Evolutionary conservation across 2,888 invertebrate genomes (phyloP).

Genomic region (Microplitis manilae): DNA sequence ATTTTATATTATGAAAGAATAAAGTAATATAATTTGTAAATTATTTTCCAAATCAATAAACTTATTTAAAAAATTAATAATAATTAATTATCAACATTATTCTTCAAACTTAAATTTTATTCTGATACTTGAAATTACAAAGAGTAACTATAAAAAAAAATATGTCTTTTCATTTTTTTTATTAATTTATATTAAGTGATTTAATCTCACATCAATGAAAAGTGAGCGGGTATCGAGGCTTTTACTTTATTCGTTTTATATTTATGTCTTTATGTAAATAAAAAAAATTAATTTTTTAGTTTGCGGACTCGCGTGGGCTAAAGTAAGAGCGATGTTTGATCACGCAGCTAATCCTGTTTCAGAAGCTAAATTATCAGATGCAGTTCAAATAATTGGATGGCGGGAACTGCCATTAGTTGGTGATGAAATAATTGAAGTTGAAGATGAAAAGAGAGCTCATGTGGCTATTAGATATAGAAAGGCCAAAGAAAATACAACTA

Average conservation of each 20-base stretch:
- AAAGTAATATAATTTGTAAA: too few species aligned
- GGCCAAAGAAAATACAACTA: constrained; percentile 75
- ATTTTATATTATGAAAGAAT: too few species aligned
- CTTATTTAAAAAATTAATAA: too few species aligned
- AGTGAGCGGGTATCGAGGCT: too few species aligned
- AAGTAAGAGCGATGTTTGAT: constrained; percentile 85
- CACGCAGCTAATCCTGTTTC: constrained; percentile 80
- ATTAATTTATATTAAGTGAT: too few species aligned
- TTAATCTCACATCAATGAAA: too few species aligned
- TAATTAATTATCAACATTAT: too few species aligned
- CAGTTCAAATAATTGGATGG: constrained; percentile 94
- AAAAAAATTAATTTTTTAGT: constrained; percentile 74
- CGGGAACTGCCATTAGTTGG: constrained; percentile 90
- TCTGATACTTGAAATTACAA: too few species aligned
- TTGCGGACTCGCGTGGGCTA: constrained; percentile 88
- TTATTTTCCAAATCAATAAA: too few species aligned
- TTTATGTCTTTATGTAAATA: background rate
- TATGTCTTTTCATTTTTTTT: too few species aligned
- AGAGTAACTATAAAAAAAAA: too few species aligned
- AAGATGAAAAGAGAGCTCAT: constrained; percentile 80
- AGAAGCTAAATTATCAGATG: constrained; percentile 84
- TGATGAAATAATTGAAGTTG: constrained; percentile 88
- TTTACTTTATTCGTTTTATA: background rate
- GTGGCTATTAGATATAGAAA: constrained; percentile 80
- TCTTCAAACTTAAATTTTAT: too few species aligned